Conservation (phyloP, 2,888 invertebrate genomes). For the Athalia rosae region DNA sequence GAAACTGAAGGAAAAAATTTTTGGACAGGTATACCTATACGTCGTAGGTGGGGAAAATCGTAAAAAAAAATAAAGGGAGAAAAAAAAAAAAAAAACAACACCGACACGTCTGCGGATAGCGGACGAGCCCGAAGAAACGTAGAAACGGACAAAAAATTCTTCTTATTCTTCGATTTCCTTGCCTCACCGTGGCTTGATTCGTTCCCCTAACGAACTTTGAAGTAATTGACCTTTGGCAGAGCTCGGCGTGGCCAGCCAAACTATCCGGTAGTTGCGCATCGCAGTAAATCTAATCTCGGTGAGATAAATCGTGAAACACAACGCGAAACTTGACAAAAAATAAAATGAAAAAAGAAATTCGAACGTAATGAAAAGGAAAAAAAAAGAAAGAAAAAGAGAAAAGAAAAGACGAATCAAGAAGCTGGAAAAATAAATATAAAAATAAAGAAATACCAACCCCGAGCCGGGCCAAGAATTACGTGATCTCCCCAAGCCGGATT, state of each 20-base stretch:
- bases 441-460: neutral
- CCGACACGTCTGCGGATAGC: neutral
- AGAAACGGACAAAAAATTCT: conserved; percentile 9
- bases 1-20: too few relatives aligned
- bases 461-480: conserved; percentile 36
- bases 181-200: conserved; percentile 4
- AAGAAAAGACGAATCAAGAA: neutral
- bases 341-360: too few relatives aligned
- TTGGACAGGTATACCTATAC: too few relatives aligned
- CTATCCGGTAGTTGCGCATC: conserved; percentile 23
- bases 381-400: neutral
- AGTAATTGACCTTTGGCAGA: conserved; percentile 39
- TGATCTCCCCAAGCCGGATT: conserved; percentile 4
- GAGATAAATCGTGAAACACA: conserved; percentile 37
- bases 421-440: neutral
- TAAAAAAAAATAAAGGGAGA: too few relatives aligned
- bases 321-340: conserved; percentile 27
- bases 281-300: conserved; percentile 26
- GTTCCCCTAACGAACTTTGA: conserved; percentile 37
- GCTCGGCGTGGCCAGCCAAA: neutral
- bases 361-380: neutral
- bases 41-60: neutral
- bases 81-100: neutral
- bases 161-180: neutral
- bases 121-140: neutral